These are phyloP conservation scores for Columba livia DNA, from an alignment of 2,113 vertebrate species.

Conservation along the genomic window DNA sequence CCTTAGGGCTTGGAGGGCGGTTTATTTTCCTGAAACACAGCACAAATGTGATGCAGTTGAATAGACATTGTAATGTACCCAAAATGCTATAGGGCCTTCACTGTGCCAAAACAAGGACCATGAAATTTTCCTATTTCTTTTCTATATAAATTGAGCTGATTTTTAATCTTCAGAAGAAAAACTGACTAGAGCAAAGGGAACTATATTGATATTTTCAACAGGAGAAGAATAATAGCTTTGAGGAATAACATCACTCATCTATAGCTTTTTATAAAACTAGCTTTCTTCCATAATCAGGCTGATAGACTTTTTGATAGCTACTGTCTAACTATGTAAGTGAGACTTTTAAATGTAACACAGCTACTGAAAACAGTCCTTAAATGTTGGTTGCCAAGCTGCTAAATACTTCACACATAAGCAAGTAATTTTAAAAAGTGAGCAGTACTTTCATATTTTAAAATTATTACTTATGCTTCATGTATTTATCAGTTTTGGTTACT, in stretches of 20 bases:
- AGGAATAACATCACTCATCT: neutral
- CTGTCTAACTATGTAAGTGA: neutral
- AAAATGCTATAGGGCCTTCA: constrained; percentile 17
- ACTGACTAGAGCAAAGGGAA: neutral
- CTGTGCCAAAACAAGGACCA: constrained; percentile 18
- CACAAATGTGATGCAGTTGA: constrained; percentile 50
- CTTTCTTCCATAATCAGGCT: neutral
- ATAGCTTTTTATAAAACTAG: neutral
- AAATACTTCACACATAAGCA: neutral
- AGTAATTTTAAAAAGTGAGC: neutral
- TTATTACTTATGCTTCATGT: neutral
- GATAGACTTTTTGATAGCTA: neutral
- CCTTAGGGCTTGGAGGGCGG: constrained; percentile 9
- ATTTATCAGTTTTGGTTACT: neutral
- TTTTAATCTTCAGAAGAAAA: constrained; percentile 34
- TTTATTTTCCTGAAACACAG: constrained; percentile 63
- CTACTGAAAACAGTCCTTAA: neutral
- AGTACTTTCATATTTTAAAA: neutral
- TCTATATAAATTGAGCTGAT: constrained; percentile 14
- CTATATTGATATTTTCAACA: constrained; percentile 33
- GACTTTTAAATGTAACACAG: neutral
- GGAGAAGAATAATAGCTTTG: constrained; percentile 14
- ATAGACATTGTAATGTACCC: constrained; percentile 18
- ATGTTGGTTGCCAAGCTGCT: neutral
- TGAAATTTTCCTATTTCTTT: constrained; percentile 27